Percentiles rank a stretch among this genome's conserved stretches.
These are phyloP conservation scores for Murina feae DNA, from an alignment of 2,113 vertebrate species.

Conservation along the genomic window DNA sequence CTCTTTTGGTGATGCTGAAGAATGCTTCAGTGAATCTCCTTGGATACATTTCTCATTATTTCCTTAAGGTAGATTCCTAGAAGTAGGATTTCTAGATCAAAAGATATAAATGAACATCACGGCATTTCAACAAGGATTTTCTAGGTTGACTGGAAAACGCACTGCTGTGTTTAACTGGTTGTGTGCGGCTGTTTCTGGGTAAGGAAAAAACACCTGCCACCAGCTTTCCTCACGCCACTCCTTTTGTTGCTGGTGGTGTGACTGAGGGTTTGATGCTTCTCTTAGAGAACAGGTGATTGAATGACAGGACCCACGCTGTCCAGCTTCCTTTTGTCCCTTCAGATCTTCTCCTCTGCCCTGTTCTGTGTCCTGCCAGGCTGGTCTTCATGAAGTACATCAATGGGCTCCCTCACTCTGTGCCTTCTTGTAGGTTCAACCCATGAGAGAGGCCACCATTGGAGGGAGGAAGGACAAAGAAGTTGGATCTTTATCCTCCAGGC, in stretches of 20 bases:
- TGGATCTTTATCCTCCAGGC: background rate
- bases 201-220: background rate
- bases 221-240: background rate
- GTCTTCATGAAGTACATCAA: background rate
- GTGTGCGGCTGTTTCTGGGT: background rate
- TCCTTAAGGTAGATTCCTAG: conserved; percentile 1
- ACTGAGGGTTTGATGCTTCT: background rate
- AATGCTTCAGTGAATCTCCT: background rate
- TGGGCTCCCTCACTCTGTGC: background rate
- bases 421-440: background rate
- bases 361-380: background rate
- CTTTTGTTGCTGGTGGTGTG: background rate
- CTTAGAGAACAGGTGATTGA: background rate
- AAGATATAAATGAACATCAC: background rate
- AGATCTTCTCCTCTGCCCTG: background rate
- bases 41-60: background rate
- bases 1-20: background rate
- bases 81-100: background rate
- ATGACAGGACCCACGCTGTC: fast-evolving
- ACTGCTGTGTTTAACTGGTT: background rate
- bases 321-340: background rate
- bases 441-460: background rate
- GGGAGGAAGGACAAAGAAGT: background rate
- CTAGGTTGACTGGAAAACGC: background rate
- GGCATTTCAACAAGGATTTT: background rate